Evolutionary conservation across 1,140 invertebrate genomes (phyloP).

Genomic region (Dendrolimus punctatus): DNA sequence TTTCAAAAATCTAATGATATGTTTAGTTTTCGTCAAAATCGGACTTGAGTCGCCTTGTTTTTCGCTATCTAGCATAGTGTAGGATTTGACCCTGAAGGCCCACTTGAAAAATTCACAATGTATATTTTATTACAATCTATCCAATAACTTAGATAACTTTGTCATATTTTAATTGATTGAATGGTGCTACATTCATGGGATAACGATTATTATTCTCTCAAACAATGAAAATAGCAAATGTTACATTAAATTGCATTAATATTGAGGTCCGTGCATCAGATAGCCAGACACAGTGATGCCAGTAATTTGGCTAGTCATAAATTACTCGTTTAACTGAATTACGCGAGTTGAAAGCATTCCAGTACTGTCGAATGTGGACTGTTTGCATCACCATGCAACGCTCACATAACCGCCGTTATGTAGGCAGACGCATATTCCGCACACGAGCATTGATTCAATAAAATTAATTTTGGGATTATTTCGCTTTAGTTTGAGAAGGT

Average conservation of each 20-base stretch:
- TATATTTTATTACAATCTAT: too few species aligned
- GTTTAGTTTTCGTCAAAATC: too few species aligned
- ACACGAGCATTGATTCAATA: constrained; percentile 60
- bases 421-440: constrained; percentile 46
- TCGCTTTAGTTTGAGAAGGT: background rate
- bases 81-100: too few species aligned
- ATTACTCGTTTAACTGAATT: constrained; percentile 70
- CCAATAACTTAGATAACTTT: too few species aligned
- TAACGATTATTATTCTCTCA: too few species aligned
- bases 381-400: constrained; percentile 44
- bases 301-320: constrained; percentile 66
- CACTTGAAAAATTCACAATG: too few species aligned
- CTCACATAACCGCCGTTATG: constrained; percentile 43
- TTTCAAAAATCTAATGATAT: too few species aligned
- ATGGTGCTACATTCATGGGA: too few species aligned
- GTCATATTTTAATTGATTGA: too few species aligned
- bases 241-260: constrained; percentile 22
- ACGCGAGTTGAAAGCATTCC: constrained; percentile 66
- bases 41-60: too few species aligned
- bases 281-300: constrained; percentile 39
- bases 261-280: constrained; percentile 20
- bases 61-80: too few species aligned
- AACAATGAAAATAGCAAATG: constrained; percentile 1
- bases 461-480: constrained; percentile 50
- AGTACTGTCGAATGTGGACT: constrained; percentile 40